These are phyloP conservation scores for Sycophila texana DNA, from an alignment of 2,888 invertebrate species.

Conservation along the genomic window DNA sequence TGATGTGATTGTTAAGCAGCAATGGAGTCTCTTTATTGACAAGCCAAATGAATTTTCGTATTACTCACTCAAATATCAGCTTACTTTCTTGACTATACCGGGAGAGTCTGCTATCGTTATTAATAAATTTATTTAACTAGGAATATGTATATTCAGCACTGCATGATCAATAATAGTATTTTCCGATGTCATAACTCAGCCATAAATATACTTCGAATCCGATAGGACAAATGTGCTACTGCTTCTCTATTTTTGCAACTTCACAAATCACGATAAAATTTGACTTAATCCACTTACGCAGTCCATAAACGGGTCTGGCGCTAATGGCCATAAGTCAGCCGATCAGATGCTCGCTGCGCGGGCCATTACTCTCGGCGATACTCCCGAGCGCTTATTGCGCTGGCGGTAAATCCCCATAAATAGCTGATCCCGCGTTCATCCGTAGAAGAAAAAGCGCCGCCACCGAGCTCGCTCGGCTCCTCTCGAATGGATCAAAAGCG, in stretches of 20 bases:
- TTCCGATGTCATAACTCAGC: not conserved
- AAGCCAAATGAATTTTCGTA: too few species aligned
- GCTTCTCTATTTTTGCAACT: slow-evolving; percentile 32
- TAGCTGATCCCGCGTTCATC: slow-evolving; percentile 44
- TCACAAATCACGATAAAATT: slow-evolving; percentile 44
- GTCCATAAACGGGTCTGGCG: slow-evolving; percentile 45
- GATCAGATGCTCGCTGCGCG: slow-evolving; percentile 42
- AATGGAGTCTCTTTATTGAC: too few species aligned
- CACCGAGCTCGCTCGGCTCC: slow-evolving; percentile 19
- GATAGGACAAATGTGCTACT: slow-evolving; percentile 1
- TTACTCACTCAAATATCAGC: too few species aligned
- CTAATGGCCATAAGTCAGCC: slow-evolving; percentile 48
- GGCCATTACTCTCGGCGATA: slow-evolving; percentile 8
- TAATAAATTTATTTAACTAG: too few species aligned
- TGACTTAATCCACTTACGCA: slow-evolving; percentile 52
- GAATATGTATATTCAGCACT: too few species aligned
- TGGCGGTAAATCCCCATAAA: slow-evolving; percentile 33
- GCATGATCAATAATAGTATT: not conserved
- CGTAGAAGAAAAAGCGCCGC: slow-evolving; percentile 8
- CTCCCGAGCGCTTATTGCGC: not conserved
- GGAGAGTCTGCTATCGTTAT: too few species aligned
- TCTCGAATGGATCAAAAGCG: slow-evolving; percentile 40
- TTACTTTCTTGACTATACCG: too few species aligned
- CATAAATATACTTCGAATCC: too few species aligned
- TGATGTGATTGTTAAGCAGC: not conserved